phyloP scores from a whole-genome alignment of 1,140 invertebrate species.

The Bombus cullumanus region DNA sequence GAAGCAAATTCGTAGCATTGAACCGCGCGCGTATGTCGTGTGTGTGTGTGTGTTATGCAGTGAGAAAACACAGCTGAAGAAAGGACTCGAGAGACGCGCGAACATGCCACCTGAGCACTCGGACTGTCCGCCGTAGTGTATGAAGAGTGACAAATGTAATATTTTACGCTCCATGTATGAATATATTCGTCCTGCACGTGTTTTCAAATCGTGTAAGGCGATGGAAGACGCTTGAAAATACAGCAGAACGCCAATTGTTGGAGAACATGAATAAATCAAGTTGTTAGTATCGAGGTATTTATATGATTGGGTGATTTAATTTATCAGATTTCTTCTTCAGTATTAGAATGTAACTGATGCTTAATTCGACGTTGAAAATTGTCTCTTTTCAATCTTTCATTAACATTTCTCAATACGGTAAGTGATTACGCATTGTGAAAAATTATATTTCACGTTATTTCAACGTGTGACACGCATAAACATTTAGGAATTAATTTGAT shows the following conservation, averaged over 20 bases:
- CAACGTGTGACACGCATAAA: not conserved
- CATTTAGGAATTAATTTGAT: no score
- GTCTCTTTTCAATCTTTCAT: not conserved
- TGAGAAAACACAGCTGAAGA: not conserved
- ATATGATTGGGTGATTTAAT: no score
- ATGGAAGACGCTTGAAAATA: not conserved
- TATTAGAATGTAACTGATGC: no score
- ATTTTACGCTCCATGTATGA: constrained; percentile 20
- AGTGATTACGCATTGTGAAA: not conserved
- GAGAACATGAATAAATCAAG: not conserved
- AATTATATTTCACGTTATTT: not conserved
- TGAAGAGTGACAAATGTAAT: constrained; percentile 9
- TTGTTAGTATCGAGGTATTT: not conserved
- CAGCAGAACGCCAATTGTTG: not conserved
- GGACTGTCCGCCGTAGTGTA: not conserved
- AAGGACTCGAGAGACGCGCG: constrained; percentile 10
- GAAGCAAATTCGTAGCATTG: not conserved
- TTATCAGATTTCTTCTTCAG: no score
- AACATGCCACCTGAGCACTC: not conserved
- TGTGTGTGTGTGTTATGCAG: no score
- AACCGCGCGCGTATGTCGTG: not conserved
- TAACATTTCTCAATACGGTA: no score
- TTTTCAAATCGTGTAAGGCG: not conserved
- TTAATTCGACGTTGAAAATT: no score
- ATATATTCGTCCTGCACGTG: not conserved